Evolutionary conservation across 1,140 invertebrate genomes (phyloP), one percentile per base, ranked within the genome.

Genomic region (Achatina immaculata): DNA sequence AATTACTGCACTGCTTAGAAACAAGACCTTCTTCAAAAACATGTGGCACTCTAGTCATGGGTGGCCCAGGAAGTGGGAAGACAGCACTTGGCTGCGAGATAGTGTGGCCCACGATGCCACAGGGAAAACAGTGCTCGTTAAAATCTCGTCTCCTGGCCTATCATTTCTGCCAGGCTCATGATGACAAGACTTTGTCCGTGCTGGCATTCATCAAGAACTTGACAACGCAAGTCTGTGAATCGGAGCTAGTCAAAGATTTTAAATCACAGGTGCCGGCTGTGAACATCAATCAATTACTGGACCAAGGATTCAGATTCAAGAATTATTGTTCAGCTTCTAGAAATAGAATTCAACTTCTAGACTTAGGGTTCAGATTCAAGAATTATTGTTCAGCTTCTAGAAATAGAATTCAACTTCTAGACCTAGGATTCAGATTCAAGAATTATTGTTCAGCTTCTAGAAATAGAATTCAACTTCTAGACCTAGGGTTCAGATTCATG

Each of bases 1-100:
- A 98, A 91, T 93, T 99, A n/a, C 94, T 95, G 1, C 95, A 98
- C 85, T 97, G 96, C 83, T 88, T 99, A 83, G 96, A 98, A 85
- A 92, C 86, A 81, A 83, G 89, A 43, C 87, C 88, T 43, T 86
- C 89, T 38, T 88, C 87, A 69, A 91, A 92, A 83, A 90, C 90
- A 0, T 95, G 95, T 87, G 96, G 96, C 0, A 95, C 95, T 0
- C 91, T 97, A 21, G 93, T 97, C 72, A 93, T 97, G 74, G 96
- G 96, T 4, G 95, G 96, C 1, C 95, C 96, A 0, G 97, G 97
- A 34, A 96, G 96, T 84, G 97, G 97, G 19, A 94, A 94, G 84
- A 93, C 93, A 1, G 92, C 93, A 1, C 92, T 98, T 1, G 97
- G 96, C 88, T 95, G 95, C 34, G 96, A 97, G 89, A 95, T 42